phyloP scores from a whole-genome alignment of 1,140 invertebrate species.

The Ceratitis capitata region DNA sequence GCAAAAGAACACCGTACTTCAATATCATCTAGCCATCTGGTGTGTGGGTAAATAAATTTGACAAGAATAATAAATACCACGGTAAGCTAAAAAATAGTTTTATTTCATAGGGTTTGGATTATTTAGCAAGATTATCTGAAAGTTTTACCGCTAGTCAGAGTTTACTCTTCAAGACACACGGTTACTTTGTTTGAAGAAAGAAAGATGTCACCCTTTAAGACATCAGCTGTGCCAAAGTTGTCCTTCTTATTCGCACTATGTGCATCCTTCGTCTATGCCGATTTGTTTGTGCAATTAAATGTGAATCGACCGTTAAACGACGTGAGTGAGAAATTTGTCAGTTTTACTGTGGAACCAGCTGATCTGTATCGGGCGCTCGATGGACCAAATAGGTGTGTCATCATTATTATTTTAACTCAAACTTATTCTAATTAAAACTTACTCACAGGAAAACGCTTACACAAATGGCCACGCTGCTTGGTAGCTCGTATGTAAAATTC shows the following conservation, averaged over 20 bases:
- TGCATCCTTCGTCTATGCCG: constrained; percentile 39
- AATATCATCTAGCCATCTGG: too few species aligned
- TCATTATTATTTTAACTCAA: not conserved
- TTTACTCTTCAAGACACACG: not conserved
- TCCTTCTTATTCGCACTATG: not conserved
- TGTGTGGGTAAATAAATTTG: not conserved
- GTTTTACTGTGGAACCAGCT: constrained; percentile 58
- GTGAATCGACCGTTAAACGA: constrained; percentile 62
- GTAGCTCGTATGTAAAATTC: constrained; percentile 58
- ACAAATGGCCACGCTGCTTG: constrained; percentile 54
- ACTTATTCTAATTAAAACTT: not conserved
- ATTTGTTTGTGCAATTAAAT: constrained; percentile 57
- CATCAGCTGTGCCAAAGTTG: not conserved
- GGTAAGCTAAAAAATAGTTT: not conserved
- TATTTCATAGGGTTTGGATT: not conserved
- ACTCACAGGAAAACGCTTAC: constrained; percentile 50
- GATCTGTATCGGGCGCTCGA: constrained; percentile 59
- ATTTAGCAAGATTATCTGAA: not conserved
- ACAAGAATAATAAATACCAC: not conserved
- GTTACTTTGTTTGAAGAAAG: not conserved
- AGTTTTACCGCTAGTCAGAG: not conserved
- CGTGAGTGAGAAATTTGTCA: constrained; percentile 61
- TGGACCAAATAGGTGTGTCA: constrained; percentile 48
- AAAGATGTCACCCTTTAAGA: constrained; percentile 13
- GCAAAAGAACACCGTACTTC: not conserved